Conservation (phyloP, 2,113 vertebrate genomes). For the Hippocampus guttulatus region DNA sequence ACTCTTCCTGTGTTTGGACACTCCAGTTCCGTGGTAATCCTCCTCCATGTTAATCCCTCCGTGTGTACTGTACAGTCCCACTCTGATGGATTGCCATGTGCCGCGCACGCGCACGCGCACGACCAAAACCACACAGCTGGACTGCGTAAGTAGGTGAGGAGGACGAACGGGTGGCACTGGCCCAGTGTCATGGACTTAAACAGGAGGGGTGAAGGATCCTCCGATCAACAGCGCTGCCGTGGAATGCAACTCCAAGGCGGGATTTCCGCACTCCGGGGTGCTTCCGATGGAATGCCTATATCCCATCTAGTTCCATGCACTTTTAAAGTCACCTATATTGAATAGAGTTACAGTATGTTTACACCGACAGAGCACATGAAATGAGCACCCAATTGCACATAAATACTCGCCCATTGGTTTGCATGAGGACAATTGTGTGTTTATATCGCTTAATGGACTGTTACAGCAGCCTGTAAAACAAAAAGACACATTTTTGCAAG, state of each 20-base stretch:
- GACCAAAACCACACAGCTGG: slow-evolving; percentile 48
- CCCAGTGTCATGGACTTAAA: slow-evolving; percentile 35
- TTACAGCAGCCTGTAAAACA: no score
- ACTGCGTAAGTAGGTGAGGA: slow-evolving; percentile 50
- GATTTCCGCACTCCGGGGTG: neutral
- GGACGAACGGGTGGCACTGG: slow-evolving; percentile 59
- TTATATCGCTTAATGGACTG: no score
- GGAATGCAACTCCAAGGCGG: neutral
- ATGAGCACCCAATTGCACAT: no score
- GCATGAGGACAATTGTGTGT: no score
- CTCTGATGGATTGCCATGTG: slow-evolving; percentile 43
- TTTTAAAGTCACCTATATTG: neutral
- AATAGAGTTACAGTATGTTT: neutral
- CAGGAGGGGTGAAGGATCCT: slow-evolving; percentile 27
- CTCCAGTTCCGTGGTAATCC: slow-evolving; percentile 58
- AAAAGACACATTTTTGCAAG: no score
- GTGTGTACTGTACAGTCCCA: slow-evolving; percentile 51
- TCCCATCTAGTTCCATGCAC: neutral
- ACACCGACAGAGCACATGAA: neutral
- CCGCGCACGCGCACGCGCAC: neutral
- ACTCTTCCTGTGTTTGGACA: slow-evolving; percentile 22
- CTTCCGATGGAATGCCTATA: neutral
- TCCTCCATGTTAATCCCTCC: slow-evolving; percentile 54
- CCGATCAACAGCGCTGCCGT: neutral
- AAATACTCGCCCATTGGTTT: no score